Evolutionary conservation across 2,888 invertebrate genomes (phyloP), one percentile per base, ranked within the genome.

Genomic region (Drosophila aldrichi): DNA sequence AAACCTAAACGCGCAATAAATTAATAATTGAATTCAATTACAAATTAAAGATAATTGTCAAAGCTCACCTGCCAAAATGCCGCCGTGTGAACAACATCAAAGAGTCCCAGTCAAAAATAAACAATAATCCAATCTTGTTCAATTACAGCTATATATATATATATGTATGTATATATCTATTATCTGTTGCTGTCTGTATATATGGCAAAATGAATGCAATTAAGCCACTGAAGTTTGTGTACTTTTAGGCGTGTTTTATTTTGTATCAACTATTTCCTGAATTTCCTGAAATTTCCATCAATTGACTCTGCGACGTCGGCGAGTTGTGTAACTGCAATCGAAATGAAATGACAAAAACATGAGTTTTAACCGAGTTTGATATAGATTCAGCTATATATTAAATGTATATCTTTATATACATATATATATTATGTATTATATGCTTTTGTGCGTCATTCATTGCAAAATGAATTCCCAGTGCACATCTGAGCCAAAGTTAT

Each of bases 261-360:
- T 32, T 22, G n/a, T 55, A 20, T 60, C 34, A 14, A 29, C 14
- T 63, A 25, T 38, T 29, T 36, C 22, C 76, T 75, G 62, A 62
- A 41, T 29, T 29, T 51, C 51, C 76, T 75, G 63, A 59, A 43
- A 34, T 44, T 65, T 40, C n/a, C 40, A 18, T 64, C 55, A 71
- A 71, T 60, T 71, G 65, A 64, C 77, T 56, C 43, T 16, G 22
- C 40, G 72, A 43, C 61, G 52, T 77, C 77, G 80, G 78, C 90
- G 69, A 57, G 46, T 74, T 74, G 83, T 69, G 68, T 75, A 82
- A 76, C 91, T 91, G 88, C 20, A 90, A 90, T 20, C 73, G 88
- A 54, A 49, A 64, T 43, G 4, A 70, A 63, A 70, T 49, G 48
- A 60, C 44, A 61, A 36, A 51, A 49, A 57, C 49, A 69, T 48